Percentiles rank a stretch among this genome's conserved stretches.
Conservation (phyloP, 2,888 invertebrate genomes). For the Hemistola chrysoprasaria region DNA sequence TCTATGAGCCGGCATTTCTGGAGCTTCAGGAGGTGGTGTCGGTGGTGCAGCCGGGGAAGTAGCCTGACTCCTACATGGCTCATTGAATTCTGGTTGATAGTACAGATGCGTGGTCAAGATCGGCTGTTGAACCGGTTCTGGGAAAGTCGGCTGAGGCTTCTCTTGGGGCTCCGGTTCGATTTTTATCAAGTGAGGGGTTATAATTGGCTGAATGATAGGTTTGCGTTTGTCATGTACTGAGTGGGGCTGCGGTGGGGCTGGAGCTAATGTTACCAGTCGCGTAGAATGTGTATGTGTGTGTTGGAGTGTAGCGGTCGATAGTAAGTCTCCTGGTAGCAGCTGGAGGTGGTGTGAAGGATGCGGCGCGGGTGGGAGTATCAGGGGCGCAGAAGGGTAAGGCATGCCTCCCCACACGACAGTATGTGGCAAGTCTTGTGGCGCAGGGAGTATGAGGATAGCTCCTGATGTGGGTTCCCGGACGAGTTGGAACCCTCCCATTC, state of each 20-base stretch:
- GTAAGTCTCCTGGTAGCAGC: slow-evolving; percentile 85
- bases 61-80: slow-evolving; percentile 78
- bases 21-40: slow-evolving; percentile 74
- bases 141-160: slow-evolving; percentile 65
- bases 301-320: slow-evolving; percentile 84
- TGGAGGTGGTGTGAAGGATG: slow-evolving; percentile 85
- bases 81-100: slow-evolving; percentile 77
- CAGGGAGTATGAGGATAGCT: slow-evolving; percentile 89
- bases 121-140: slow-evolving; percentile 77
- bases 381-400: slow-evolving; percentile 68
- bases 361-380: slow-evolving; percentile 70
- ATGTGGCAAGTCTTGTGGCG: slow-evolving; percentile 87
- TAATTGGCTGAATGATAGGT: slow-evolving; percentile 73
- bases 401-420: slow-evolving; percentile 89
- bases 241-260: slow-evolving; percentile 75
- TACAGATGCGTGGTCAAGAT: slow-evolving; percentile 81
- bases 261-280: slow-evolving; percentile 84
- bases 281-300: slow-evolving; percentile 87
- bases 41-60: slow-evolving; percentile 84
- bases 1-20: slow-evolving; percentile 85
- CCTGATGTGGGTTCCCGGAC: slow-evolving; percentile 93
- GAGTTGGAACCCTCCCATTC: slow-evolving; percentile 90
- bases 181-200: slow-evolving; percentile 84
- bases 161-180: slow-evolving; percentile 85
- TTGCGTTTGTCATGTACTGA: slow-evolving; percentile 64